These are phyloP conservation scores for Silurus aristotelis DNA, from an alignment of 2,797 vertebrate genomes.

Conservation along the genomic window DNA sequence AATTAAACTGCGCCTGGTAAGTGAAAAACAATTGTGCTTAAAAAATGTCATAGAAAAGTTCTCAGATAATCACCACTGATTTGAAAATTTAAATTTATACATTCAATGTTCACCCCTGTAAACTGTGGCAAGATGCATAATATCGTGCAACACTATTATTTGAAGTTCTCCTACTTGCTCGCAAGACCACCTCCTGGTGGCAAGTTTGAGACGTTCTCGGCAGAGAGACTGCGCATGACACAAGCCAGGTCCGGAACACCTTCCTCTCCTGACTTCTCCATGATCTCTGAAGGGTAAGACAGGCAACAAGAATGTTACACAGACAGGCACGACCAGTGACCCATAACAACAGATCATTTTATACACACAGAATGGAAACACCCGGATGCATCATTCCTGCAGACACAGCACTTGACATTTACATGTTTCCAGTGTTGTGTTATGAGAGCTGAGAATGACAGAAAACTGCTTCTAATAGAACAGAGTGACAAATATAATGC, in stretches of 20 bases:
- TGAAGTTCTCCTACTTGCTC: conserved; percentile 83
- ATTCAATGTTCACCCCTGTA: background rate
- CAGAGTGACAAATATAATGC: conserved; percentile 9
- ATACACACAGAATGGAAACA: conserved; percentile 30
- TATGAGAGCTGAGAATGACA: conserved; percentile 6
- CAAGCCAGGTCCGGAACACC: conserved; percentile 94
- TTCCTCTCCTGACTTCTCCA: conserved; percentile 88
- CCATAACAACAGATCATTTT: background rate
- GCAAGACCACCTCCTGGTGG: conserved; percentile 97
- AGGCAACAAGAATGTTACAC: conserved; percentile 29
- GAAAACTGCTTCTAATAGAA: background rate
- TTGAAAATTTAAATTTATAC: background rate
- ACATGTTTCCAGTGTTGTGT: conserved; percentile 24
- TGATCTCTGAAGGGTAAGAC: conserved; percentile 82
- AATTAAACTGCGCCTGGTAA: conserved; percentile 91
- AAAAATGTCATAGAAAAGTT: background rate
- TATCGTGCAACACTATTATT: background rate
- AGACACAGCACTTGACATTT: conserved; percentile 21
- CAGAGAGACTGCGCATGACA: conserved; percentile 92
- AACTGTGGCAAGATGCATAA: background rate
- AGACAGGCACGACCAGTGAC: conserved; percentile 4
- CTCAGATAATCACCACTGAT: background rate
- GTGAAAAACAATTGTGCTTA: conserved; percentile 46
- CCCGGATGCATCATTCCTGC: conserved; percentile 10
- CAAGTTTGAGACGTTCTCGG: conserved; percentile 95